Evolutionary conservation across 1,140 invertebrate species (phyloP), one percentile per base, ranked within the genome.

Genomic region (Thaumatotibia leucotreta): DNA sequence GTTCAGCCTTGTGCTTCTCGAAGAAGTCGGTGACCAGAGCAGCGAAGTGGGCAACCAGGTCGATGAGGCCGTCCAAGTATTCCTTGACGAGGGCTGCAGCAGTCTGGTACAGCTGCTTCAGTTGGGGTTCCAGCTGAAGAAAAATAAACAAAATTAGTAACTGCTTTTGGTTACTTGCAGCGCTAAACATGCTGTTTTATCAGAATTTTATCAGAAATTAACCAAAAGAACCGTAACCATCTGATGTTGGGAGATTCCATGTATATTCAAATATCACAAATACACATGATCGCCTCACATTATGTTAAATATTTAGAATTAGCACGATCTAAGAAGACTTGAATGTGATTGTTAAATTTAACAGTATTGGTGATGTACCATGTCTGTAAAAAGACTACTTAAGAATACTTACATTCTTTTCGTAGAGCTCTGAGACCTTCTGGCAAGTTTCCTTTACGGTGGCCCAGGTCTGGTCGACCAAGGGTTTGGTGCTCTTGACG

Each of bases 1-100:
- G 76, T 69, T 95, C 94, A 4, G 93, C 92, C 69, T 94, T 93
- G 76, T 91, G 84, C 58, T 83, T 84, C 62, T 94, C 93, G 49
- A 94, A 81, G 71, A 95, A 77, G 64, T 92, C 88, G 1, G 90
- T 72, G 32, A 93, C 50, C 24, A 93, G 82, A 9, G 92, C 92
- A 4, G 93, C 65, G 64, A 93, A 92, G 62, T 91, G 87, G 0
- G 92, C 89, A 0, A 79, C 85, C 0, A 93, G 70, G 35, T 94
- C 92, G 0, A 91, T 70, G 0, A 88, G 39, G 0, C 82, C 83
- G 35, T 94, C 91, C 33, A 93, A 54, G 66, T 93, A 75, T 8
- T 92, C 79, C 1, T 89, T 66, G 1, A 82, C 62, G 0, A 89
- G 68, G 0, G 88, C 66, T 1, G 85, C 70, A 0, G 94, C 39